Evolutionary conservation across 2,888 invertebrate species (phyloP).

Genomic region (Onthophagus sagittarius): DNA sequence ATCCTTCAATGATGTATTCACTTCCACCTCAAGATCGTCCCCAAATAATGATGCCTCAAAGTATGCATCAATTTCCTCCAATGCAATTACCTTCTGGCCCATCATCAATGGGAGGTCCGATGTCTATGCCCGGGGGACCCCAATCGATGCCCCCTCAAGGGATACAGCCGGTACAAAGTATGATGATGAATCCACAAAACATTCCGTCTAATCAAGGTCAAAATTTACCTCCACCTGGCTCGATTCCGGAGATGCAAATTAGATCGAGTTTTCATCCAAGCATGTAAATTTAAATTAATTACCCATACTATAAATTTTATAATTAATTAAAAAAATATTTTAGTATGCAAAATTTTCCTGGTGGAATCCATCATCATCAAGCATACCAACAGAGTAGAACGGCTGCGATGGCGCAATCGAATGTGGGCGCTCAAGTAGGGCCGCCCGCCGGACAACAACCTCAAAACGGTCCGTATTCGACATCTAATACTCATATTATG

Average conservation of each 20-base stretch:
- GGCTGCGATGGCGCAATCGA: conserved; percentile 13
- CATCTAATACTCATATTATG: conserved; percentile 32
- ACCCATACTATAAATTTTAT: not conserved
- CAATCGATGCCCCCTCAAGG: conserved; percentile 21
- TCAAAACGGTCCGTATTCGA: conserved; percentile 25
- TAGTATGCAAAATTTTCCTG: conserved; percentile 25
- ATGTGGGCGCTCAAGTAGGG: conserved; percentile 19
- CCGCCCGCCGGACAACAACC: conserved; percentile 19
- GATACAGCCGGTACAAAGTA: conserved; percentile 20
- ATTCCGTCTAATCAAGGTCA: not conserved
- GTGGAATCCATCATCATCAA: conserved; percentile 17
- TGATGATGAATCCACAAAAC: conserved; percentile 11
- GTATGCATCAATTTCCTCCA: conserved; percentile 18
- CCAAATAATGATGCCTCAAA: conserved; percentile 24
- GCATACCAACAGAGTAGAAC: conserved; percentile 17
- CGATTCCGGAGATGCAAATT: not conserved
- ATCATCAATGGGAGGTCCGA: conserved; percentile 11
- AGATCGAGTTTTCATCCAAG: not conserved
- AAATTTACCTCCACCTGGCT: not conserved
- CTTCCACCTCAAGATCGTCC: conserved; percentile 26
- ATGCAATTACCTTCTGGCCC: conserved; percentile 8
- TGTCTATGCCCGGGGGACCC: conserved; percentile 7
- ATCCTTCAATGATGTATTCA: conserved; percentile 17
- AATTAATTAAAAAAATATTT: not conserved
- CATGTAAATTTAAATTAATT: not conserved